Conservation (phyloP, 2,113 vertebrate species). For the Apteryx mantelli region DNA sequence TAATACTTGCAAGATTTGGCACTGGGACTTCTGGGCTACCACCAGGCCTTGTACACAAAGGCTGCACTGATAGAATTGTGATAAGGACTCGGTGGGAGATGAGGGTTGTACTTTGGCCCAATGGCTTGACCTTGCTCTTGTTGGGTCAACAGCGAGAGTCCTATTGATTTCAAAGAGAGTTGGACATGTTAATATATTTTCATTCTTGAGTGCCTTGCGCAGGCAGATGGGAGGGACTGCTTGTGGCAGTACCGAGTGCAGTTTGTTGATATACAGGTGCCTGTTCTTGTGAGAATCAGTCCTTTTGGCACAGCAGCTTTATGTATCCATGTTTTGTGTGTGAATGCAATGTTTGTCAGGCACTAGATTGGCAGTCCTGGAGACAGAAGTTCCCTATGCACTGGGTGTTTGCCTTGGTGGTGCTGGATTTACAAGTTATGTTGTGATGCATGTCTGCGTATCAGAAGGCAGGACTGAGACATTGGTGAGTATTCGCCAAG, state of each 20-base stretch:
- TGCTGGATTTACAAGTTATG: neutral
- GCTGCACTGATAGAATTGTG: neutral
- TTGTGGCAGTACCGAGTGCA: slow-evolving; percentile 14
- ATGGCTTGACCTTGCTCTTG: slow-evolving; percentile 44
- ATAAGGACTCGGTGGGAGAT: slow-evolving; percentile 12
- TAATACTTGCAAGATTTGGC: neutral
- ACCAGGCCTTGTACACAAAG: slow-evolving; percentile 50
- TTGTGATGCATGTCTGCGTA: neutral
- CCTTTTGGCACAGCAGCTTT: slow-evolving; percentile 44
- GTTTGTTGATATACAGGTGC: slow-evolving; percentile 56
- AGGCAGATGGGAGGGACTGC: slow-evolving; percentile 51
- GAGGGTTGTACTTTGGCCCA: neutral
- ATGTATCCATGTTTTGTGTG: slow-evolving; percentile 49
- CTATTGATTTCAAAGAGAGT: neutral
- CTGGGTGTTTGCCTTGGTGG: neutral
- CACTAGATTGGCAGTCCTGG: slow-evolving; percentile 24
- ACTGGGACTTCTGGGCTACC: neutral
- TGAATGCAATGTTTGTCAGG: slow-evolving; percentile 50
- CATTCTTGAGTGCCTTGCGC: neutral
- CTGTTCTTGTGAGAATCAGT: neutral
- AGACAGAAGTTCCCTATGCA: neutral
- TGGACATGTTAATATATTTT: neutral
- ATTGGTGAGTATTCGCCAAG: neutral
- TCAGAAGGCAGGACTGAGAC: slow-evolving; percentile 8
- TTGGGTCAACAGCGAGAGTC: neutral